A percentile compares a stretch with the other conserved stretches of the same genome.
Conservation (phyloP, 2,797 vertebrate genomes). For the Pygocentrus nattereri region DNA sequence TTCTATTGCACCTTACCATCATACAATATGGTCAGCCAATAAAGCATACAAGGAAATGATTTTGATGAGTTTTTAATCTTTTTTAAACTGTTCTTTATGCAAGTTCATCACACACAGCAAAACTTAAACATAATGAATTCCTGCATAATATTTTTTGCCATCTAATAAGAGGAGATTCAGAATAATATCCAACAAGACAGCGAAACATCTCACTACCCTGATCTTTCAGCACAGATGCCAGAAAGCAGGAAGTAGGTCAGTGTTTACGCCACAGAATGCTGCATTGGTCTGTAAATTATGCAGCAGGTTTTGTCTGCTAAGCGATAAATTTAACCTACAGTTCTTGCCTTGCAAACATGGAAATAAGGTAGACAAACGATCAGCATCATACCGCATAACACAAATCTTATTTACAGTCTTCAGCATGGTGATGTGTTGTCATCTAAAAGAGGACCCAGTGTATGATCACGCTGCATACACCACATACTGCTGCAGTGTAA, state of each 20-base stretch:
- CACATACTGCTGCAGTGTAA: background rate
- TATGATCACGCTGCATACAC: background rate
- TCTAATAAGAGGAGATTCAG: background rate
- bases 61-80: too few species aligned
- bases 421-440: background rate
- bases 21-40: too few species aligned
- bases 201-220: slow-evolving; percentile 3
- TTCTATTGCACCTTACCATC: too few species aligned
- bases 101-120: background rate
- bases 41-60: too few species aligned
- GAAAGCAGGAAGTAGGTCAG: slow-evolving; percentile 57
- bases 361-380: background rate
- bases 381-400: background rate
- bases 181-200: background rate
- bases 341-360: background rate
- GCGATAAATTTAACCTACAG: slow-evolving; percentile 18
- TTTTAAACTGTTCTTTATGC: too few species aligned
- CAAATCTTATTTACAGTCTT: background rate
- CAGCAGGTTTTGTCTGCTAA: slow-evolving; percentile 44
- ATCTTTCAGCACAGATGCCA: slow-evolving; percentile 24
- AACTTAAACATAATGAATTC: background rate
- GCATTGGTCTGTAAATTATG: slow-evolving; percentile 53
- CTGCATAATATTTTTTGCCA: background rate
- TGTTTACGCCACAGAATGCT: slow-evolving; percentile 20
- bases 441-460: background rate